Conservation (phyloP, 2,113 vertebrate genomes). For the Lepus americanus region DNA sequence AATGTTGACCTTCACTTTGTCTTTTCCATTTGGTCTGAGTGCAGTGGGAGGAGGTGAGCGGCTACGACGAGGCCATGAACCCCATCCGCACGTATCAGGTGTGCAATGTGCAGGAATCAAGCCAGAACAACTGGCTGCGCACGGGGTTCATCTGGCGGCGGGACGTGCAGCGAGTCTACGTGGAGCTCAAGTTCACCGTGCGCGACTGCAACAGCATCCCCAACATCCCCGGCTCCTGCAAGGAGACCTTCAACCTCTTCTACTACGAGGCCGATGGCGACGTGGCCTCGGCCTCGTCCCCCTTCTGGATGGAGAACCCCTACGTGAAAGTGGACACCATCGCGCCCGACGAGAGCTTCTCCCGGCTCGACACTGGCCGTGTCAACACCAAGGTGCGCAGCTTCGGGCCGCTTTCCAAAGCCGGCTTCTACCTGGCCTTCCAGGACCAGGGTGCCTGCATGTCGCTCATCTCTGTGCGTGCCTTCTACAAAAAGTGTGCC, state of each 20-base stretch:
- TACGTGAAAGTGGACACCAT: constrained; percentile 99
- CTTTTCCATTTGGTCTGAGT: not conserved
- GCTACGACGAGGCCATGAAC: constrained; percentile 97
- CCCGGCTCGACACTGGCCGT: constrained; percentile 93
- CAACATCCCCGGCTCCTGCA: constrained; percentile 98
- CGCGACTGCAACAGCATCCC: constrained; percentile 98
- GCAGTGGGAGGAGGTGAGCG: constrained; percentile 99
- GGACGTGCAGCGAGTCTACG: constrained; percentile 95
- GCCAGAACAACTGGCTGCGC: constrained; percentile 99
- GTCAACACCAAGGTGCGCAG: constrained; percentile 98
- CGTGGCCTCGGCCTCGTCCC: constrained; percentile 95
- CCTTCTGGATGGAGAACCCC: constrained; percentile 99
- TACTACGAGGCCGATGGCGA: constrained; percentile 97
- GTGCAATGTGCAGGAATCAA: constrained; percentile 94
- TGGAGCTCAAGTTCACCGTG: constrained; percentile 98
- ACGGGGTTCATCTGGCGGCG: constrained; percentile 95
- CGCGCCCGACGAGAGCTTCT: constrained; percentile 97
- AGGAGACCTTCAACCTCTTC: constrained; percentile 99
- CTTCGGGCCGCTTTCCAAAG: constrained; percentile 98
- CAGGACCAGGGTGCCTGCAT: constrained; percentile 98
- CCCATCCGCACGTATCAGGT: constrained; percentile 99
- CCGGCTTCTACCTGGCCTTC: constrained; percentile 98
- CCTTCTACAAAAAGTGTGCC: constrained; percentile 99
- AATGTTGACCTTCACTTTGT: not conserved
- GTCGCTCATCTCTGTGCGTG: constrained; percentile 98